Evolutionary conservation across 2,888 invertebrate genomes (phyloP).

Genomic region (Suillia variegata): DNA sequence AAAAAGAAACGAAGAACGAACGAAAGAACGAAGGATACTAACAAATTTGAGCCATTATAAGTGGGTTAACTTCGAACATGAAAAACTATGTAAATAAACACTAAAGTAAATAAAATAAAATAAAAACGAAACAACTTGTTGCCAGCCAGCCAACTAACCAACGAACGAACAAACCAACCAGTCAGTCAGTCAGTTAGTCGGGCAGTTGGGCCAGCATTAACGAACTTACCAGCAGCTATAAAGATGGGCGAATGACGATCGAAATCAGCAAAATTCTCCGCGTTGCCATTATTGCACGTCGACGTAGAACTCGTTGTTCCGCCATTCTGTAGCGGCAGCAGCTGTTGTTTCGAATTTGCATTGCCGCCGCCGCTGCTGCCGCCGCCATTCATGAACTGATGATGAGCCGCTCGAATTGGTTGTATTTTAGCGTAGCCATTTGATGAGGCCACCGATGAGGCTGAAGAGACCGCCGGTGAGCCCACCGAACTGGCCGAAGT

Average conservation of each 20-base stretch:
- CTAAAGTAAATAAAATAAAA: too few relatives aligned
- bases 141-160: too few relatives aligned
- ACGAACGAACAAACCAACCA: too few relatives aligned
- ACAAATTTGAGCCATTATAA: too few relatives aligned
- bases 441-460: slow-evolving; percentile 39
- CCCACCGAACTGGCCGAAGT: slow-evolving; percentile 53
- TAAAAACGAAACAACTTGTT: too few relatives aligned
- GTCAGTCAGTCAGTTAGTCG: too few relatives aligned
- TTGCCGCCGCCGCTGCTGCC: too few relatives aligned
- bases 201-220: too few relatives aligned
- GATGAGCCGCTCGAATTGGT: slow-evolving; percentile 47
- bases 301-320: not conserved
- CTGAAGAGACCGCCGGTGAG: slow-evolving; percentile 46
- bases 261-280: slow-evolving; percentile 72
- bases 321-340: slow-evolving; percentile 34
- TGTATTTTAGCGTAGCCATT: slow-evolving; percentile 59
- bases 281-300: slow-evolving; percentile 45
- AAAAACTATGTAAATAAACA: too few relatives aligned
- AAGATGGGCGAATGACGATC: slow-evolving; percentile 76
- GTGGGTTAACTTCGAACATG: too few relatives aligned
- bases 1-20: too few relatives aligned
- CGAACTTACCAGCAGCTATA: slow-evolving; percentile 63
- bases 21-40: too few relatives aligned
- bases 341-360: slow-evolving; percentile 23
- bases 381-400: slow-evolving; percentile 39